These are phyloP conservation scores for Heliothis peltigera DNA, from an alignment of 2,888 invertebrate genomes.

Conservation along the genomic window DNA sequence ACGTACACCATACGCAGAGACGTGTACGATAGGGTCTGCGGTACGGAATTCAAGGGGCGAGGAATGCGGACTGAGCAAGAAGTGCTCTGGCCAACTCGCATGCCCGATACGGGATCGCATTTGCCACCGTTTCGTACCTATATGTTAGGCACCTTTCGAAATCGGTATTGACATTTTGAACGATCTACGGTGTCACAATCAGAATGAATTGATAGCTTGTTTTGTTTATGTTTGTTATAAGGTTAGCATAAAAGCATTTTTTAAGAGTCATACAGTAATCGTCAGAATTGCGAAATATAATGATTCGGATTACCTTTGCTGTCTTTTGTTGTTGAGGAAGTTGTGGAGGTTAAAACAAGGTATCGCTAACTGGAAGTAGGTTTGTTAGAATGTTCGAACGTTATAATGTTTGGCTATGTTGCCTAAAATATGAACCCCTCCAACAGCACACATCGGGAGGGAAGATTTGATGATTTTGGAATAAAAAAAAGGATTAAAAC, in stretches of 20 bases:
- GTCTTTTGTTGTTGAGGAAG: no score
- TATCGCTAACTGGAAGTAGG: no score
- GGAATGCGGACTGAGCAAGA: constrained; percentile 83
- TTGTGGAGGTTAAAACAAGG: no score
- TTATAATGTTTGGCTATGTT: no score
- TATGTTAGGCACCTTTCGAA: constrained; percentile 55
- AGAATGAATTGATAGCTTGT: neutral
- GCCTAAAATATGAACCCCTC: no score
- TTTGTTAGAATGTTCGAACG: no score
- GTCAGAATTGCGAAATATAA: no score
- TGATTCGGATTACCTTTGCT: no score
- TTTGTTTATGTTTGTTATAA: constrained; percentile 2
- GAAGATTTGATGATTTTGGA: no score
- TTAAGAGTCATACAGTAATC: no score
- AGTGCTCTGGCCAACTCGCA: constrained; percentile 72
- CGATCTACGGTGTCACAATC: constrained; percentile 19
- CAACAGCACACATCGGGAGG: no score
- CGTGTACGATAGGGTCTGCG: constrained; percentile 58
- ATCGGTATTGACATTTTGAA: constrained; percentile 37
- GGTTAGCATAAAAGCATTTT: neutral
- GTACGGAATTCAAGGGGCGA: constrained; percentile 78
- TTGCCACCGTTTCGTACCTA: constrained; percentile 57
- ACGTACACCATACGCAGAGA: constrained; percentile 51
- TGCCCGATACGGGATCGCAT: constrained; percentile 62
- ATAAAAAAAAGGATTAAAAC: no score